Base-by-base conservation (phyloP, 1,140 invertebrate species). In the Muscidifurax raptorellus region DNA sequence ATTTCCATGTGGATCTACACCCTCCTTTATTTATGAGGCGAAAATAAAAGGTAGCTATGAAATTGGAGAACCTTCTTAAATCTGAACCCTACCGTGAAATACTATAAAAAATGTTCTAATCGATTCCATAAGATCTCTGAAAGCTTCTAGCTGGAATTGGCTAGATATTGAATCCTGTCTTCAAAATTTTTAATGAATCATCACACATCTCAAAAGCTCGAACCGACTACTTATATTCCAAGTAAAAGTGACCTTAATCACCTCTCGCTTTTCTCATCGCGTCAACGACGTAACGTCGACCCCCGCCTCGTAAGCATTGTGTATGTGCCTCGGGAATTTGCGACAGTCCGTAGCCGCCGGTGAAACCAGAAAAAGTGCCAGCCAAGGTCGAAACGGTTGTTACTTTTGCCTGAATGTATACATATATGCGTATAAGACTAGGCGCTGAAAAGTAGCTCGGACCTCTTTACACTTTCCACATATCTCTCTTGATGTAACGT, bases 331-430 rank as follows among this genome's bases (percentile, higher is more conserved):
- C 44, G 10, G n/a, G 32, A 75, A 75, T 75, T 75, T 44, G 75
- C 40, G 75, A 59, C n/a, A 9, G 75, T 22, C 22, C 59, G 27
- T 10, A 13, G 66, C 25, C 40, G 32, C 44, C 47, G 28, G 59
- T 77, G 72, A 77, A 83, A 83, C 81, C 74, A 83, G 81, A 76
- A 76, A 82, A 83, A 30, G 74, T 67, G 36, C 74, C 44, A 77
- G 59, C 30, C 81, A 83, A 83, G 81, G 81, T 83, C 59, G 59
- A 36, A 74, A 13, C 69, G 47, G 22, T 40, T 25, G 47, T 75
- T 82, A 75, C 71, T 22, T 75, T 75, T 15, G n/a, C 59, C 18
- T 59, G 27, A 25, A 9, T 13, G 27, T 74, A 64, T 25, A 66
- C n/a, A n/a, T n/a, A 52, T 15, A 52, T 7, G 67, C 47, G 10